Evolutionary conservation across 1,140 invertebrate genomes (phyloP), one percentile per base, ranked within the genome.

Genomic region (Zaprionus africanus): DNA sequence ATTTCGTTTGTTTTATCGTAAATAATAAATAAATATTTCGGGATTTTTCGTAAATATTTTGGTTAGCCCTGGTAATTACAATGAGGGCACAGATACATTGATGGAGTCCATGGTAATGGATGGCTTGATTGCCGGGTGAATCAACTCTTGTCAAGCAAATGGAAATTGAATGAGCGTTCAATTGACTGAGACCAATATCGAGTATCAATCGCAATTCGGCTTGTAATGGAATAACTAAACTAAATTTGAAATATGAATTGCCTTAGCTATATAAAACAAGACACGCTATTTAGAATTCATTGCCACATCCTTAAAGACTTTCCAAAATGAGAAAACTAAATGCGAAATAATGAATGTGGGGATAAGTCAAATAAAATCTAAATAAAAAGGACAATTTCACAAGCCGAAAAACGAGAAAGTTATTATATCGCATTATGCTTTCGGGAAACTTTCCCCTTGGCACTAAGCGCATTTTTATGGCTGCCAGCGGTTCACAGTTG

Each of bases 351-450:
- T 80, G 73, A 77, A 78, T 88, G 69, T 56, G 57, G 62, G 63
- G 68, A 19, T 28, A 73, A 49, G 57, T 59, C 57, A 62, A 46
- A 51, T 41, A 60, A 71, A 57, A 69, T 72, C 61, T 57, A 76
- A 76, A 76, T 65, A 76, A 72, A 72, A 57, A 34, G 22, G 9
- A 62, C 49, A 61, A 57, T 57, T 56, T 56, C 17, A 62, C 13
- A 49, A 61, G 17, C 22, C 19, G 74, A 80, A 53, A 26, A 51
- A 60, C 54, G 38, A 43, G 41, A 61, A 73, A 62, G 60, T 86
- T 86, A 82, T 86, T 79, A 82, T 86, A 82, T 76, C 43, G 64
- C 60, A 87, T 87, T 79, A 82, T 76, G 54, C 79, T 72, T 67
- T 59, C 61, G 62, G 56, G 41, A 82, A 87, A 46, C 7, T 70